These are phyloP conservation scores for Ectropis crepuscularia DNA, from an alignment of 2,888 invertebrate genomes.

Conservation along the genomic window DNA sequence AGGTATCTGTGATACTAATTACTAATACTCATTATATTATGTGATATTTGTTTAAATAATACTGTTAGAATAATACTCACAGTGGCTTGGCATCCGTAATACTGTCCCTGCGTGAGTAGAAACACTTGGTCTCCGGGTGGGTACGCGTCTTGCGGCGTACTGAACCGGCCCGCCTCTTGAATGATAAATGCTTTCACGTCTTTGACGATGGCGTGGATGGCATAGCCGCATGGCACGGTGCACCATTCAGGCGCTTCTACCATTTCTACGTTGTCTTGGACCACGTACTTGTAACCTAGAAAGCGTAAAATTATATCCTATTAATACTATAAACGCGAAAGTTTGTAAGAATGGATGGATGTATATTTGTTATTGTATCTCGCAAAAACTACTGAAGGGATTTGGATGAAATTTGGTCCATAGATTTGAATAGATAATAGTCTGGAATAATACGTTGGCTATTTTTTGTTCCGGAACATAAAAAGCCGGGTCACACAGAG, in stretches of 20 bases:
- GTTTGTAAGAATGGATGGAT: no score
- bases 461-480: no score
- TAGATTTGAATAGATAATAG: no score
- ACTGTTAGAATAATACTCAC: constrained; percentile 74
- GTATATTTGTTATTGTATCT: no score
- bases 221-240: constrained; percentile 85
- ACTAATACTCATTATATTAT: no score
- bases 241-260: constrained; percentile 91
- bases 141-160: constrained; percentile 83
- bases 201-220: constrained; percentile 86
- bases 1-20: no score
- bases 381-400: no score
- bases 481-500: no score
- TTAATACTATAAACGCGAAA: no score
- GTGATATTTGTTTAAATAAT: no score
- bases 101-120: constrained; percentile 89
- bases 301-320: not conserved
- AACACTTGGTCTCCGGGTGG: constrained; percentile 88
- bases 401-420: no score
- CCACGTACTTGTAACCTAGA: constrained; percentile 72
- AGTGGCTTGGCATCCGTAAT: constrained; percentile 92
- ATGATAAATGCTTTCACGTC: constrained; percentile 55
- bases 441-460: no score
- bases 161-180: constrained; percentile 52
- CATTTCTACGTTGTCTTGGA: constrained; percentile 85